A percentile compares a stretch with the other conserved stretches of the same genome.
These are phyloP conservation scores for Ryuthela nishihirai DNA, from an alignment of 2,888 invertebrate species.

Conservation along the genomic window DNA sequence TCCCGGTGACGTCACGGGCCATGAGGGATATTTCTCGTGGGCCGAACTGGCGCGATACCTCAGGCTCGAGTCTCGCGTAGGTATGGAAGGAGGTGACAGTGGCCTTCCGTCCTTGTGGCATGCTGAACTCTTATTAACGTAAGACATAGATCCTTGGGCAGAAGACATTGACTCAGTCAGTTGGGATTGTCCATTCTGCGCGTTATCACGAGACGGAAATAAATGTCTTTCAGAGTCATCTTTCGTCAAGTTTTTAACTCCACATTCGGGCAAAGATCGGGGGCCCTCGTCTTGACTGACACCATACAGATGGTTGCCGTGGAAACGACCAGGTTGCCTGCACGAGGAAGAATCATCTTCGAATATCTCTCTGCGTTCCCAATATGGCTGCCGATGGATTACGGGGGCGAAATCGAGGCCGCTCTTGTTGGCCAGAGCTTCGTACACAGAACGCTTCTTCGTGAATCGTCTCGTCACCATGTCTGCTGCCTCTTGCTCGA, in stretches of 20 bases:
- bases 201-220: neutral
- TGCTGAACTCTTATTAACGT: neutral
- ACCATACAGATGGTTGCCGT: no score
- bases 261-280: neutral
- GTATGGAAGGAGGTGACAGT: neutral
- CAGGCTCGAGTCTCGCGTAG: neutral
- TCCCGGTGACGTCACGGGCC: constrained; percentile 60
- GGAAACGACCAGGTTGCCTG: neutral
- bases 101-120: neutral
- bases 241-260: neutral
- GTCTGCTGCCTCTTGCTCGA: constrained; percentile 4
- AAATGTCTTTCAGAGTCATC: neutral
- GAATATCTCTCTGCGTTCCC: neutral
- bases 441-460: constrained; percentile 30
- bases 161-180: no score
- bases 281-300: neutral
- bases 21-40: constrained; percentile 70
- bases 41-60: constrained; percentile 59
- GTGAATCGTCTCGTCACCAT: constrained; percentile 24
- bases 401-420: constrained; percentile 28
- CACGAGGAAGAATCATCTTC: neutral
- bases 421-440: constrained; percentile 26
- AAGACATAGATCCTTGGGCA: neutral
- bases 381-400: constrained; percentile 16
- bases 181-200: no score